A percentile compares a stretch with the other conserved stretches of the same genome.
Evolutionary conservation across 2,113 vertebrate species (phyloP).

Genomic region (Tursiops truncatus): DNA sequence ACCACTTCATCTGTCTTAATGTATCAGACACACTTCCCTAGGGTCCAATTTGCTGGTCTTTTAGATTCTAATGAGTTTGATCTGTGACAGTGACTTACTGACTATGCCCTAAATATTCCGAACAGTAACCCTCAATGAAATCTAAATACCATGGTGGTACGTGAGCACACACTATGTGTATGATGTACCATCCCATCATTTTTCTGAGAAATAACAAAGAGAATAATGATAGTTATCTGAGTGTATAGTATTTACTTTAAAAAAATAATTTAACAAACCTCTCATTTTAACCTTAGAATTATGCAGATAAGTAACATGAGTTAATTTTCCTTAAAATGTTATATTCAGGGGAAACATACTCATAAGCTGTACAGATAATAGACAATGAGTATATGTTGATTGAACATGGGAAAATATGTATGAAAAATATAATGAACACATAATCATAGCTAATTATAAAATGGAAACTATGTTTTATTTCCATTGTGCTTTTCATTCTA

Average conservation of each 20-base stretch:
- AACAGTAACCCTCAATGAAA: neutral
- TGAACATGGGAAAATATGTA: neutral
- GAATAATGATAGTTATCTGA: neutral
- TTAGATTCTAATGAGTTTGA: neutral
- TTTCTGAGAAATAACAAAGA: neutral
- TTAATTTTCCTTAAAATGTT: neutral
- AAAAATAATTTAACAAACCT: neutral
- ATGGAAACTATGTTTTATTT: neutral
- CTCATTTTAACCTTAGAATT: neutral
- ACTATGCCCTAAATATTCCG: neutral
- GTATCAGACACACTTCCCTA: neutral
- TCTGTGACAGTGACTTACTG: neutral
- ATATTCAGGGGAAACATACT: neutral
- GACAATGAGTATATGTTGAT: neutral
- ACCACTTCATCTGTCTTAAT: neutral
- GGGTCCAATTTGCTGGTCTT: neutral
- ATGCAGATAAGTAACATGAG: neutral
- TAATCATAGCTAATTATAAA: constrained; percentile 23
- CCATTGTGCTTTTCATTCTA: neutral
- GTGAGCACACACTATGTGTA: neutral
- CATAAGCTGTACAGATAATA: neutral
- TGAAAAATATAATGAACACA: neutral
- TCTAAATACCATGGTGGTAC: neutral
- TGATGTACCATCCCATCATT: neutral
- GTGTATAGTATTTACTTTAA: neutral